Conservation (phyloP, 2,113 vertebrate genomes). For the Trinectes maculatus region DNA sequence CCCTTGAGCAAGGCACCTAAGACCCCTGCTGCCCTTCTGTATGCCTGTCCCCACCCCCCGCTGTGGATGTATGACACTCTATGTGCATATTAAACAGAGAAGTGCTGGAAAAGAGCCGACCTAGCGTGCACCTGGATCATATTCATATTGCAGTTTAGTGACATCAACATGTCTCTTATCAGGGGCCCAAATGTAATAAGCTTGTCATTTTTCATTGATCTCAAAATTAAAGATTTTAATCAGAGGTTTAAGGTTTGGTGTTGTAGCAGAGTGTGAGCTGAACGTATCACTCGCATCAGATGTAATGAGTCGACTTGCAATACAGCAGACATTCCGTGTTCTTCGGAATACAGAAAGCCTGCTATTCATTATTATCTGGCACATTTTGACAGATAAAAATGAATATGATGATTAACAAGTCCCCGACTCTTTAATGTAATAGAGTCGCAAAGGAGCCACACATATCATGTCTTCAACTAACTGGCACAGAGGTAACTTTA, state of each 20-base stretch:
- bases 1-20: constrained; percentile 4
- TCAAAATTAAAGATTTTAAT: constrained; percentile 9
- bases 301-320: background rate
- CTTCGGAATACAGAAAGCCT: too few relatives aligned
- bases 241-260: background rate
- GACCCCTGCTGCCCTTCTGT: background rate
- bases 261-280: background rate
- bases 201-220: background rate
- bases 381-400: constrained; percentile 1
- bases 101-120: background rate
- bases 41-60: constrained; percentile 1
- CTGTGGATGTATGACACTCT: background rate
- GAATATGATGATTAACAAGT: background rate
- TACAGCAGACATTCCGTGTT: background rate
- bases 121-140: background rate
- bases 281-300: background rate
- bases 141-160: background rate
- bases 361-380: too few relatives aligned
- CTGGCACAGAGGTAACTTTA: constrained; percentile 20
- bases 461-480: background rate
- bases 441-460: background rate
- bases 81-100: constrained; percentile 46
- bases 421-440: background rate
- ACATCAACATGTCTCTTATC: constrained; percentile 32
- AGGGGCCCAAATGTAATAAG: background rate